phyloP scores from a whole-genome alignment of 2,113 vertebrate species.

The Oxyura jamaicensis region DNA sequence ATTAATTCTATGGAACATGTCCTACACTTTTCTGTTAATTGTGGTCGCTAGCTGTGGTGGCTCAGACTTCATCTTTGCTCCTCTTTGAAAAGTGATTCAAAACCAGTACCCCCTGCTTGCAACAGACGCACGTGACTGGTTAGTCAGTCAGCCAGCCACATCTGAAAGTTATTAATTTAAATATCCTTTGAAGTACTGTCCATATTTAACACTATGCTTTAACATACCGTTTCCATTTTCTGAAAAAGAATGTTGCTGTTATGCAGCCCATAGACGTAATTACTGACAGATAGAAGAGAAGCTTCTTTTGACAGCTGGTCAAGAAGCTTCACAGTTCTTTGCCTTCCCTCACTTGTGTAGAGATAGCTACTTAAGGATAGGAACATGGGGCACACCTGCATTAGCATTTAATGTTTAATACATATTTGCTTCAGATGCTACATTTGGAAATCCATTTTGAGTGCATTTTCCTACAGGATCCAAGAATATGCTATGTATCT shows the following conservation, averaged over 20 bases:
- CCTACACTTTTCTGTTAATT: neutral
- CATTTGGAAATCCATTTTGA: neutral
- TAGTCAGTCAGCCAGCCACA: neutral
- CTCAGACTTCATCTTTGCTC: neutral
- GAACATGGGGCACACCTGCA: neutral
- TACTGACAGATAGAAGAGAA: neutral
- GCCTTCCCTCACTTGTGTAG: neutral
- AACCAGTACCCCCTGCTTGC: neutral
- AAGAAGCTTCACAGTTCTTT: neutral
- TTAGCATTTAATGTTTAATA: neutral
- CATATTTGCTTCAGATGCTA: neutral
- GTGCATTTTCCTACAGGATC: neutral
- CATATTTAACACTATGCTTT: neutral
- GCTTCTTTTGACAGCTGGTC: neutral
- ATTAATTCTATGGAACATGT: neutral
- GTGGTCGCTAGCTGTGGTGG: neutral
- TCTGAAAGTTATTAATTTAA: neutral
- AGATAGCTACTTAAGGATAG: neutral
- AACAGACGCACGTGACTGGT: accelerated
- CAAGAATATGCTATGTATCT: neutral
- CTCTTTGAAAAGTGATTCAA: neutral
- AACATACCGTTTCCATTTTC: neutral
- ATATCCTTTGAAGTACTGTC: neutral
- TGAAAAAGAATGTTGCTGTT: neutral
- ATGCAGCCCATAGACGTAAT: neutral